phyloP scores from a whole-genome alignment of 2,113 vertebrate species.

The Dasyornis broadbenti region DNA sequence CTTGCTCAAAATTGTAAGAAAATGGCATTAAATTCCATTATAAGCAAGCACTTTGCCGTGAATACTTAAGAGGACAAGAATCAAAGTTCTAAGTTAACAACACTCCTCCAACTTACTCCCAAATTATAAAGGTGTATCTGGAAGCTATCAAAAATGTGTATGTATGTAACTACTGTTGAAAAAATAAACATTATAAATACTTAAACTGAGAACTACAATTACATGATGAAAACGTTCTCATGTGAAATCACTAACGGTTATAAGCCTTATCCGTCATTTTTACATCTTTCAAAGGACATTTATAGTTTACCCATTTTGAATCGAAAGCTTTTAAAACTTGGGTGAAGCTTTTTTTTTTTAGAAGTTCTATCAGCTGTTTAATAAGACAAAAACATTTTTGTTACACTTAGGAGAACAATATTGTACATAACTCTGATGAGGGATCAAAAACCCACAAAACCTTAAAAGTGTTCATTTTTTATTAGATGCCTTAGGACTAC shows the following conservation, averaged over 20 bases:
- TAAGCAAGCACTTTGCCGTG: background rate
- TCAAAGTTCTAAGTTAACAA: background rate
- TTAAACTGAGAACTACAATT: background rate
- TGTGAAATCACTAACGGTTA: background rate
- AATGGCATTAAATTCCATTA: background rate
- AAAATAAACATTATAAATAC: constrained; percentile 5
- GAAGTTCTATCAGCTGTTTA: constrained; percentile 26
- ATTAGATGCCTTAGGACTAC: constrained; percentile 87
- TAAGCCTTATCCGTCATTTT: background rate
- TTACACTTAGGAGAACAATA: constrained; percentile 37
- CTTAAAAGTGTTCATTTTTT: constrained; percentile 79
- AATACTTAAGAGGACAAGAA: background rate
- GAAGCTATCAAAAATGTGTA: background rate
- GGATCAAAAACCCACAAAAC: constrained; percentile 48
- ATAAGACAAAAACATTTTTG: constrained; percentile 1
- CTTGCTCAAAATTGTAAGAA: background rate
- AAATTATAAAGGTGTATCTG: background rate
- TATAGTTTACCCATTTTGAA: background rate
- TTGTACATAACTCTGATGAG: constrained; percentile 54
- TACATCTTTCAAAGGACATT: constrained; percentile 8
- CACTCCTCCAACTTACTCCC: background rate
- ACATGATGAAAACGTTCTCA: background rate
- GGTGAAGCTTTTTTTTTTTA: background rate
- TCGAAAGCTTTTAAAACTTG: constrained; percentile 40
- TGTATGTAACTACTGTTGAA: background rate